Percentiles rank a stretch among this genome's conserved stretches.
Conservation (phyloP, 2,888 invertebrate genomes). For the Antheraea yamamai region DNA sequence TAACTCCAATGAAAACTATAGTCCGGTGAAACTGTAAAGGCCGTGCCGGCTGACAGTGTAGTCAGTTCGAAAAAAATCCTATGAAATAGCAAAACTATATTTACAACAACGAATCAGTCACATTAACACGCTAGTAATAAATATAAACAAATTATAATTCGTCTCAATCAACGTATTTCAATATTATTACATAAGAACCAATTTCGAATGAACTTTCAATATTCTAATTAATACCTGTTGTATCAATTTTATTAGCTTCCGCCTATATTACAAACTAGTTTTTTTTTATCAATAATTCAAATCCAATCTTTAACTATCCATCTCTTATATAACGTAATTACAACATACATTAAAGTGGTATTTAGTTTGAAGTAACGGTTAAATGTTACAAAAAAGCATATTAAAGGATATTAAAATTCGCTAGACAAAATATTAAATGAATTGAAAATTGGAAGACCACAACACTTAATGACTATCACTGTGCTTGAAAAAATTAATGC, state of each 20-base stretch:
- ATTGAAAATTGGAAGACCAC: neutral
- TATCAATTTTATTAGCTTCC: slow-evolving; percentile 11
- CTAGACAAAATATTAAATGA: neutral
- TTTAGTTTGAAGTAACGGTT: neutral
- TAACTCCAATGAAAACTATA: too few species aligned
- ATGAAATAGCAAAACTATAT: too few species aligned
- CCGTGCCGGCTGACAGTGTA: too few species aligned
- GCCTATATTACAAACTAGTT: slow-evolving; percentile 9
- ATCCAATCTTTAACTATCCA: neutral
- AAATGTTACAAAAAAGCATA: neutral
- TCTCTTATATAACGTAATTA: slow-evolving; percentile 5
- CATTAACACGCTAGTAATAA: neutral
- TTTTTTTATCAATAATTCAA: neutral
- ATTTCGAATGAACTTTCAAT: slow-evolving; percentile 13
- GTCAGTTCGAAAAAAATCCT: too few species aligned
- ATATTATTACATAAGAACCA: slow-evolving; percentile 1
- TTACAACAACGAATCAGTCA: too few species aligned
- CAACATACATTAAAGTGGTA: neutral
- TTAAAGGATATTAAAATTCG: neutral
- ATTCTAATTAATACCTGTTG: slow-evolving; percentile 12
- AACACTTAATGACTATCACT: neutral
- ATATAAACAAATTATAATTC: neutral
- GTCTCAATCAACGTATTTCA: neutral
- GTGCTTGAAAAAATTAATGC: too few species aligned
- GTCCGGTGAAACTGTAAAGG: too few species aligned